phyloP scores from a whole-genome alignment of 1,140 invertebrate genomes.

The Cyclina sinensis region DNA sequence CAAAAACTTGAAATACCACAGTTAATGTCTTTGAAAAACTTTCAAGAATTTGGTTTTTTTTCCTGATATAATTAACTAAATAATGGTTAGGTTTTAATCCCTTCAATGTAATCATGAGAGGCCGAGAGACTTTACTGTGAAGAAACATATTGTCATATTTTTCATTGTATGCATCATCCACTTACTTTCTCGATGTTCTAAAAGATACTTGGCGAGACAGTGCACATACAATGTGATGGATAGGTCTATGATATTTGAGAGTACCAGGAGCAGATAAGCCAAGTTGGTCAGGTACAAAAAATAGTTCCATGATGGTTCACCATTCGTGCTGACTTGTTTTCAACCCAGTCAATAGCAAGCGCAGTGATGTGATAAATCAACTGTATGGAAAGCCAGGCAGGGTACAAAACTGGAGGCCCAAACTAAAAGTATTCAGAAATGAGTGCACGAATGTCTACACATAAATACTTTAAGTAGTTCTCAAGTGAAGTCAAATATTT shows the following conservation, averaged over 20 bases:
- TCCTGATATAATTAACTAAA: no score
- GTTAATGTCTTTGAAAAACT: no score
- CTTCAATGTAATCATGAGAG: no score
- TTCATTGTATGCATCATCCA: no score
- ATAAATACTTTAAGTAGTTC: no score
- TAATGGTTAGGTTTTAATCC: no score
- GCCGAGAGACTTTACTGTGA: no score
- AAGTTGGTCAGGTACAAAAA: conserved; percentile 38
- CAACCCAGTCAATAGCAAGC: background rate
- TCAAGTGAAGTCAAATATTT: no score
- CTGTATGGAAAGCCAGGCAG: conserved; percentile 19
- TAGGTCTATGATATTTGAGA: conserved; percentile 26
- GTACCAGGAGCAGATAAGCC: conserved; percentile 19
- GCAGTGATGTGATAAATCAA: conserved; percentile 25
- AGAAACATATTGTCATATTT: no score
- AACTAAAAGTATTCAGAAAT: conserved; percentile 32
- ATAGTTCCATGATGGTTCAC: background rate
- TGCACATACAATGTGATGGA: conserved; percentile 34
- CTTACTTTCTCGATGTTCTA: conserved; percentile 40
- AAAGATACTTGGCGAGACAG: conserved; percentile 18
- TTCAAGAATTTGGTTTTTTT: no score
- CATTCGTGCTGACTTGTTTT: background rate
- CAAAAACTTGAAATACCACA: no score
- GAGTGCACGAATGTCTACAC: background rate
- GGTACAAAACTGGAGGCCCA: conserved; percentile 33